Evolutionary conservation across 2,113 vertebrate genomes (phyloP).

Genomic region (Smithornis capensis): DNA sequence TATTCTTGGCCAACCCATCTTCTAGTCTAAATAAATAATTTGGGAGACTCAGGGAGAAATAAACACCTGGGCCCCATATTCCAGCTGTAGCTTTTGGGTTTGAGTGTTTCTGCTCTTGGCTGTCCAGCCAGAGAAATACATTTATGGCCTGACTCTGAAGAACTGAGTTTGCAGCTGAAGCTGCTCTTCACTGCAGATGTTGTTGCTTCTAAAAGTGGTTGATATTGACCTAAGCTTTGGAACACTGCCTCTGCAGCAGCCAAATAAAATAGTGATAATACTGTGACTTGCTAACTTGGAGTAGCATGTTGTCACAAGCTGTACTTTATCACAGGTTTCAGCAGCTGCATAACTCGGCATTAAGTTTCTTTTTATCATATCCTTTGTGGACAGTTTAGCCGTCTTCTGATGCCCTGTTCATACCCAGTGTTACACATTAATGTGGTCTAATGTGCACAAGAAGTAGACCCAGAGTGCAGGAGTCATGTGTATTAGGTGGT

Average conservation of each 20-base stretch:
- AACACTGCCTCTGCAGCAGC: background rate
- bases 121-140: accelerated
- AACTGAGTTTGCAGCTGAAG: conserved; percentile 21
- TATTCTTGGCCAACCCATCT: background rate
- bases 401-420: background rate
- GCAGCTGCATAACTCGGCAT: background rate
- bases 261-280: background rate
- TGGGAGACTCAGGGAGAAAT: background rate
- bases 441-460: background rate
- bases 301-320: background rate
- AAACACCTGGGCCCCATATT: background rate
- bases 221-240: conserved; percentile 11
- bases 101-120: background rate
- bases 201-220: background rate
- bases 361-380: background rate
- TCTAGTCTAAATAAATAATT: background rate
- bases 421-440: background rate
- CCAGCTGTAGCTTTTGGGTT: background rate
- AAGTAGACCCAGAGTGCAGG: background rate
- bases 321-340: background rate
- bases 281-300: background rate
- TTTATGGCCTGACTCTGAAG: background rate
- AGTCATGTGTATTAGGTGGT: background rate
- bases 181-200: background rate
- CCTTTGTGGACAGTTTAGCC: background rate